Percentiles rank a stretch among this genome's conserved stretches.
phyloP scores from a whole-genome alignment of 2,113 vertebrate genomes.

The Oreocharis arfaki region DNA sequence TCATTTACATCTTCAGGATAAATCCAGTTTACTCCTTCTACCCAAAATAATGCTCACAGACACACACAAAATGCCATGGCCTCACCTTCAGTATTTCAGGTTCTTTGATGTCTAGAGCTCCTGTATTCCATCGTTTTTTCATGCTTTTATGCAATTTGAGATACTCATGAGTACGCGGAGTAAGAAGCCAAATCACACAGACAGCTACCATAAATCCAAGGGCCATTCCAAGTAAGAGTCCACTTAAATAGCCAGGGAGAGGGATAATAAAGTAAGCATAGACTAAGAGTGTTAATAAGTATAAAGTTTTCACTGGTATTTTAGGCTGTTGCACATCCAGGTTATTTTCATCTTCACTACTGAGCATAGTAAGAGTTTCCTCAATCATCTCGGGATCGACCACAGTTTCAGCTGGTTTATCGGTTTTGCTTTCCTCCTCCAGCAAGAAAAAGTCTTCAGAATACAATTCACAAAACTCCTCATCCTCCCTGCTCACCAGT shows the following conservation, averaged over 20 bases:
- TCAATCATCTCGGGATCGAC: constrained; percentile 48
- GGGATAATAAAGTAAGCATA: constrained; percentile 91
- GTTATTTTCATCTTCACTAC: constrained; percentile 78
- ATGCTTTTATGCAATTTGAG: constrained; percentile 46
- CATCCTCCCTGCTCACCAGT: constrained; percentile 90
- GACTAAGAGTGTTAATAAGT: constrained; percentile 83
- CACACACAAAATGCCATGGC: not conserved
- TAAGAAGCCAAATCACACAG: constrained; percentile 88
- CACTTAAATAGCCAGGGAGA: constrained; percentile 83
- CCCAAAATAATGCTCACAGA: not conserved
- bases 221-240: constrained; percentile 84
- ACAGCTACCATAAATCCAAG: constrained; percentile 90
- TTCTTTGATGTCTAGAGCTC: constrained; percentile 87
- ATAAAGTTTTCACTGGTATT: constrained; percentile 82
- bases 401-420: constrained; percentile 43
- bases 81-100: constrained; percentile 91
- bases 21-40: not conserved
- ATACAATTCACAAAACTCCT: constrained; percentile 95
- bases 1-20: not conserved
- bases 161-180: constrained; percentile 68
- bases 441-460: constrained; percentile 87
- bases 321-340: constrained; percentile 55
- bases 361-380: constrained; percentile 61
- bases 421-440: constrained; percentile 79
- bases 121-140: constrained; percentile 68